These are phyloP conservation scores for Chelon auratus DNA, from an alignment of 2,797 vertebrate species.

Conservation along the genomic window DNA sequence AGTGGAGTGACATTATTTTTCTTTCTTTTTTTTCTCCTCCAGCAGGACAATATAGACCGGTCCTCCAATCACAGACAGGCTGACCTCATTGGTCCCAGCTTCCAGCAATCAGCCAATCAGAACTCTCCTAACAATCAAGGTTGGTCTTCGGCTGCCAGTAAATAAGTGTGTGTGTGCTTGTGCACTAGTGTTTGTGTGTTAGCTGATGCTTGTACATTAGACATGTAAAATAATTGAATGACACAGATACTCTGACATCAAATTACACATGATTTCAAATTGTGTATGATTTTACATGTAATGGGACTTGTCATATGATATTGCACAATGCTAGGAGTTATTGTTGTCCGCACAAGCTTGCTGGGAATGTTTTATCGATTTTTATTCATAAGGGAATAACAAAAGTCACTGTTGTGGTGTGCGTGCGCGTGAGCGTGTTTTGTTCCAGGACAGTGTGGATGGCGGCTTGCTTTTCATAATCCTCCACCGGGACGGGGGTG, in stretches of 20 bases:
- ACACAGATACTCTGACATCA: constrained; percentile 19
- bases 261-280: constrained; percentile 16
- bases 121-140: constrained; percentile 90
- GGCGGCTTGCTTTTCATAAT: constrained; percentile 59
- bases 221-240: constrained; percentile 12
- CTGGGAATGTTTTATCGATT: neutral
- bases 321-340: neutral
- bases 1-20: neutral
- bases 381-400: neutral
- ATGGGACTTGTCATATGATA: constrained; percentile 2
- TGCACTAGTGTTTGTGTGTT: neutral
- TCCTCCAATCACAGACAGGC: constrained; percentile 85
- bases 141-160: constrained; percentile 67
- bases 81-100: constrained; percentile 85
- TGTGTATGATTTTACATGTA: constrained; percentile 2
- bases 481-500: constrained; percentile 36
- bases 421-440: neutral
- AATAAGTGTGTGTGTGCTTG: neutral
- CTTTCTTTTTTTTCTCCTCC: constrained; percentile 52
- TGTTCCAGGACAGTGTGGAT: constrained; percentile 22
- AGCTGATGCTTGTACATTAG: neutral
- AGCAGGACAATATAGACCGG: constrained; percentile 93
- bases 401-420: neutral
- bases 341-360: neutral
- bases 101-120: constrained; percentile 85